These are phyloP conservation scores for Brachyrhaphis roseni DNA, from an alignment of 2,797 vertebrate genomes.

Conservation along the genomic window DNA sequence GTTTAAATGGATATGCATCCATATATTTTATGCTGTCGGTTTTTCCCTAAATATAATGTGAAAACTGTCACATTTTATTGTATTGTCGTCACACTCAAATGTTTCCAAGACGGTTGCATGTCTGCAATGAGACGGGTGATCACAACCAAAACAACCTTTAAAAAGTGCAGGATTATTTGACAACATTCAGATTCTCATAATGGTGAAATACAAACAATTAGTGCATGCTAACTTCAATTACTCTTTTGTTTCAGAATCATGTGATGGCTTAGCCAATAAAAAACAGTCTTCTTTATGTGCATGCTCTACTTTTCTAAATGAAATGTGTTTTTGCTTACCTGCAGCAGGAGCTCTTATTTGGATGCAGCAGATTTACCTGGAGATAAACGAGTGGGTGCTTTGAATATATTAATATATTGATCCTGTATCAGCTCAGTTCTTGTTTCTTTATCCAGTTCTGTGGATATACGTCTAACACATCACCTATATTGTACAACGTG, in stretches of 20 bases:
- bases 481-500: constrained; percentile 11
- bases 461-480: constrained; percentile 12
- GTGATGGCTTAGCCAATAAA: not conserved
- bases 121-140: not conserved
- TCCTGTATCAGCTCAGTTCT: constrained; percentile 24
- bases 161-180: constrained; percentile 10
- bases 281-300: constrained; percentile 31
- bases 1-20: constrained; percentile 17
- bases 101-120: constrained; percentile 6
- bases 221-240: constrained; percentile 38
- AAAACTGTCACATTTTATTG: constrained; percentile 24
- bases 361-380: constrained; percentile 15
- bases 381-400: not conserved
- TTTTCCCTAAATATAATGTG: constrained; percentile 1
- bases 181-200: not conserved
- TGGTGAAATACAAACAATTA: constrained; percentile 12
- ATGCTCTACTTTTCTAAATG: constrained; percentile 15
- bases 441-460: constrained; percentile 19
- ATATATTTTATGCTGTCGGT: constrained; percentile 8
- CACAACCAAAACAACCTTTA: not conserved
- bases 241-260: constrained; percentile 17
- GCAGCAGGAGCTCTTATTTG: constrained; percentile 31
- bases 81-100: constrained; percentile 1
- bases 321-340: constrained; percentile 18
- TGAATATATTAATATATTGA: not conserved